Evolutionary conservation across 2,113 vertebrate genomes (phyloP), one percentile per base, ranked within the genome.

Genomic region (Forbesichthys papilliferus): DNA sequence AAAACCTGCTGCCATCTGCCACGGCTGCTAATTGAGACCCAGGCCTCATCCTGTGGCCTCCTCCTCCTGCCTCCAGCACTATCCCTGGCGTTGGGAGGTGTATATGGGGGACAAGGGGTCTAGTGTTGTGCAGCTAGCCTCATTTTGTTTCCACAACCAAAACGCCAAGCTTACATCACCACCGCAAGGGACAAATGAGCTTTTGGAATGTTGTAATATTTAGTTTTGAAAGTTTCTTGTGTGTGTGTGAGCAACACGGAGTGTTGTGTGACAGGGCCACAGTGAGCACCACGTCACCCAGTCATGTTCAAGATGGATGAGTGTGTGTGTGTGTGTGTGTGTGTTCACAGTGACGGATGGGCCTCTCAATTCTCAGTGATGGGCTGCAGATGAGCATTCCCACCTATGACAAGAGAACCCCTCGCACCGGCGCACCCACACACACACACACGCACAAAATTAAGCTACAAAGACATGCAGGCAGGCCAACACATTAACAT

Each of bases 1-100:
- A 76, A 61, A 68, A 69, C 80, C 61, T 74, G 14, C 20, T 57
- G 68, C 84, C 72, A 62, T 69, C 71, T 78, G 76, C 55, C 54
- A 51, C 18, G 18, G 6, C 5, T 20, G 42, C 61, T 57, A 78
- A 73, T 68, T 68, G 60, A 71, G 59, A 56, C 69, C 56, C 66
- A 69, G 55, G 66, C 55, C 48, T 48, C 53, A 7, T 12, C 61
- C 36, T 42, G 16, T 8, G 53, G 48, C 52, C 61, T 75, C 3
- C 36, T 42, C 33, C 36, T 42, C 9, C 42, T 42, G 34, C 11
- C n/a, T 16, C 52, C 52, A 54, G 52, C 52, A 54, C 14, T 54
- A n/a, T 42, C 7, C 36, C 36, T 42, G 36, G 36, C 1, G 36
- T 42, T 8, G 36, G 34, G 54, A 20, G 7, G 7, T 7, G 36